Base-by-base conservation (phyloP, 92 coral and sea anemone species). In the Porites cylindrica region DNA sequence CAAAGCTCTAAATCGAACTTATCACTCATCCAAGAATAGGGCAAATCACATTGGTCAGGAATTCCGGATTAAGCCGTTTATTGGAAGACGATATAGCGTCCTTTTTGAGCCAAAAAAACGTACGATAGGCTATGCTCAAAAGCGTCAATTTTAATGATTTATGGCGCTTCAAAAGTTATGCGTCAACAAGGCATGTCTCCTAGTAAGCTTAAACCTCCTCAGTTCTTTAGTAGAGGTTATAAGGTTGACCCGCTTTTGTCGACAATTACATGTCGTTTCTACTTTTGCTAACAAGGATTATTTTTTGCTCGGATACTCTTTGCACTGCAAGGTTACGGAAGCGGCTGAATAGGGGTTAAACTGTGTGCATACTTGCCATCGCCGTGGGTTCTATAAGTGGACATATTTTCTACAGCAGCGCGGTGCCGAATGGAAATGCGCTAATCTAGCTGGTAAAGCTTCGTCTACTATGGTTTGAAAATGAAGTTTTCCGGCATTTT, bases 241-340 rank as follows among this genome's bases (percentile, higher is more conserved):
- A 52, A 74, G 19, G 24, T 74, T 62, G 80, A 83, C 72, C 80
- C 72, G 81, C 51, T 20, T 53, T 70, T 83, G 87, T 83, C 87
- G 87, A 83, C 87, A 83, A 61, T 75, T 21, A 20, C 10, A 62
- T 62, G 80, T 63, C 74, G 63, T 8, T 83, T 73, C 79, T 63
- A 19, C 65, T 23, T 52, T 60, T 83, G 87, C 87, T 83, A 83
- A 83, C 87, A 64, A 83, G 87, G 80, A 83, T 75, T 73, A 83
- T 23, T 62, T 20, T 29, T 38, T 16, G 26, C 51, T 56, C 47
- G 52, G 74, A 47, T 59, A 19, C 9, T 51, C 26, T 10, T 8
- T 29, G 53, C 74, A 76, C 12, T 63, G 80, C 17, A 14, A 60
- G 87, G 73, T 74, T 52, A 63, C 79, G 66, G 80, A 61, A 14